These are phyloP conservation scores for Dolomedes plantarius DNA, from an alignment of 2,888 invertebrate species.

Conservation along the genomic window DNA sequence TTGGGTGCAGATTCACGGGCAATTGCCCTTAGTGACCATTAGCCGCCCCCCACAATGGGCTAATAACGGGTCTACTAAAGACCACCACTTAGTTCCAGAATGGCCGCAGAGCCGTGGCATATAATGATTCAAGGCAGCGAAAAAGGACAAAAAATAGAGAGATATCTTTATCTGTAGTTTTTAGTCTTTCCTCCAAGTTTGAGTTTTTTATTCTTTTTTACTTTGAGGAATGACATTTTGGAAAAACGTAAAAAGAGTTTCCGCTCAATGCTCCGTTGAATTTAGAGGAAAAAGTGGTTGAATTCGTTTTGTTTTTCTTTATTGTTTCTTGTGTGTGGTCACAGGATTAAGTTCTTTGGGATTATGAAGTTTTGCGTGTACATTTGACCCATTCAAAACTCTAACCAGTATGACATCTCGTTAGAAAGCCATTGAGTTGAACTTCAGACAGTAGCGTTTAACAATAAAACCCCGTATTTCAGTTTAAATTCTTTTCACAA, in stretches of 20 bases:
- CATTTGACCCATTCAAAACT: no score
- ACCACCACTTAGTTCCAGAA: slow-evolving; percentile 62
- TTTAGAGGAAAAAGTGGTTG: not conserved
- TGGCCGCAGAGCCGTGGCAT: slow-evolving; percentile 46
- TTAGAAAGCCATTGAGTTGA: no score
- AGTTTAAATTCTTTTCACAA: no score
- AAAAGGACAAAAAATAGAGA: not conserved
- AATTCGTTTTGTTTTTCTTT: not conserved
- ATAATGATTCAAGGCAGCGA: slow-evolving; percentile 24
- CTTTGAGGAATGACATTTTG: not conserved
- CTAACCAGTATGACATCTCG: no score
- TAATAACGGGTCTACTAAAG: slow-evolving; percentile 58
- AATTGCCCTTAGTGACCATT: slow-evolving; percentile 69
- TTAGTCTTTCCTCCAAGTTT: not conserved
- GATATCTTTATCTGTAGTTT: not conserved
- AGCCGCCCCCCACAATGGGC: slow-evolving; percentile 49
- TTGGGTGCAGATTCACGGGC: slow-evolving; percentile 33
- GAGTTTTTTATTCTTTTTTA: not conserved
- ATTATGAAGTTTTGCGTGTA: not conserved
- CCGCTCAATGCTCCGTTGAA: slow-evolving; percentile 2
- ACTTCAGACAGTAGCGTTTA: no score
- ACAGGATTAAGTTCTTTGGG: not conserved
- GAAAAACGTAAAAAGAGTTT: not conserved
- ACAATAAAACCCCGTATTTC: no score
- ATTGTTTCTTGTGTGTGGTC: not conserved